These are phyloP conservation scores for Drosophila mimica DNA, from an alignment of 2,888 invertebrate genomes.

Conservation along the genomic window DNA sequence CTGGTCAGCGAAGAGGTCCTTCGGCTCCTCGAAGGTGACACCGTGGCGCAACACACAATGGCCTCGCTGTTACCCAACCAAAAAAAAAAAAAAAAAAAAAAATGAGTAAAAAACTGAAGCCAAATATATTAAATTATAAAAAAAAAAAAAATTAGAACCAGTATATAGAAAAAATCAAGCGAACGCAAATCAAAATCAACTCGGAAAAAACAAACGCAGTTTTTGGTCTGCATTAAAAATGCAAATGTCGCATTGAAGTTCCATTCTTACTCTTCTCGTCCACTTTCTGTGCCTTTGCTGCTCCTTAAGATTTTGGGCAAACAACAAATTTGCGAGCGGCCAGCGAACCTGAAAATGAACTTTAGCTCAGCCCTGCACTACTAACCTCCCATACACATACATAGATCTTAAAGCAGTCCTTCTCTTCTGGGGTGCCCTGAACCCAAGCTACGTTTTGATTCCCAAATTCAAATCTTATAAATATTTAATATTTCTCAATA, in stretches of 20 bases:
- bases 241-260: constrained; percentile 81
- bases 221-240: constrained; percentile 82
- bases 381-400: neutral
- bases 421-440: neutral
- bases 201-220: constrained; percentile 63
- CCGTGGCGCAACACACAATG: constrained; percentile 75
- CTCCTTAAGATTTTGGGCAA: constrained; percentile 79
- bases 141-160: constrained; percentile 61
- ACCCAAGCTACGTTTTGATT: constrained; percentile 2
- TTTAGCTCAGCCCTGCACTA: constrained; percentile 22
- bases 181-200: constrained; percentile 65
- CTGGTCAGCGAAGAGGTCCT: constrained; percentile 52
- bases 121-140: constrained; percentile 43
- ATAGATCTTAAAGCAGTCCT: constrained; percentile 2
- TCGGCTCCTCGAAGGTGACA: constrained; percentile 78
- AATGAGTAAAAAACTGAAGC: constrained; percentile 28
- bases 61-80: constrained; percentile 22
- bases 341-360: constrained; percentile 45
- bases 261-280: constrained; percentile 43
- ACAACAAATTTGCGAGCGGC: constrained; percentile 60
- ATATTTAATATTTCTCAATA: fast-evolving
- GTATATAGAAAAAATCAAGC: constrained; percentile 43
- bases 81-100: constrained; percentile 5
- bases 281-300: constrained; percentile 50
- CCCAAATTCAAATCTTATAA: neutral